Base-by-base conservation (phyloP, 2,888 invertebrate genomes). In the Tetropium fuscum region DNA sequence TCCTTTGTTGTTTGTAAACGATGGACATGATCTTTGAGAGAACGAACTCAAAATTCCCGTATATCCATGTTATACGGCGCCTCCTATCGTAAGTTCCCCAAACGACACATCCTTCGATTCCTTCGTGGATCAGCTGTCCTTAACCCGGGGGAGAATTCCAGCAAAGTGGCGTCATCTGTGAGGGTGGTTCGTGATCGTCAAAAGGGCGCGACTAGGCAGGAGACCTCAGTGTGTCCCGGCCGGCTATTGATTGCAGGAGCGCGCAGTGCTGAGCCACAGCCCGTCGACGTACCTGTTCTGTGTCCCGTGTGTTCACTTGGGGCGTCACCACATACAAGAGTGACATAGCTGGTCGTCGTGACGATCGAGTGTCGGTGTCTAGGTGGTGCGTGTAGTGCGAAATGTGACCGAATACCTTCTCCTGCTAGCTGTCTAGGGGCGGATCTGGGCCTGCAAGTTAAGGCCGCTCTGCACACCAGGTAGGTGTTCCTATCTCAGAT, bases 241-340 rank as follows among this genome's bases (percentile, higher is more conserved):
- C 66, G 66, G 64, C 68, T 68, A 68, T 68, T 68, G 68, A 68
- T 68, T 68, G 68, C 63, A 55, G 68, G 49, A 66, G 68, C 64
- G 68, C 68, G 68, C 66, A 68, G 64, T 63, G 66, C 64, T 57
- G 66, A 68, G 68, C 68, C 68, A 68, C 68, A 68, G 68, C 68
- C 68, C 68, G 68, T 64, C 51, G 38, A 40, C 64, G 60, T 65
- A 64, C 68, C 68, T 63, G 66, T 66, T 66, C 40, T 43, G 43
- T 41, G 57, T 57, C 43, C 49, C 49, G 58, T 53, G 64, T 58
- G 60, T 51, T 64, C 68, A 68, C 66, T 68, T 68, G 68, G 68
- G 68, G 68, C 68, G 68, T 68, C 68, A 66, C 68, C 68, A 63
- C 67, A 58, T 53, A 44, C 56, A 60, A 60, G 44, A 53, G 60